Base-by-base conservation (phyloP, 2,888 invertebrate genomes). In the Scaptomyza polygonia region DNA sequence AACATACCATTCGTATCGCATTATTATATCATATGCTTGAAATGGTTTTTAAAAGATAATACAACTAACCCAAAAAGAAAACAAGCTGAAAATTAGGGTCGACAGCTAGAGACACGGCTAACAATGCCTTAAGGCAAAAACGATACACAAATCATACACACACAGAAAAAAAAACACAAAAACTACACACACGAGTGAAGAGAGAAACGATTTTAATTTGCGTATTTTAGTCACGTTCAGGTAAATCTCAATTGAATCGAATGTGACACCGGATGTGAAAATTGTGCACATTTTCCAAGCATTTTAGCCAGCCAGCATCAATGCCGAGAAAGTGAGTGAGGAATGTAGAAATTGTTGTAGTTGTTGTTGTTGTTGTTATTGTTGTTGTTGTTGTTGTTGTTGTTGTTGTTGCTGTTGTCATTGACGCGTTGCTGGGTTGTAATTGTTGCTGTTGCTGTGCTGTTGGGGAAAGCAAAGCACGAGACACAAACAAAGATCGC, bases 161-260 rank as follows among this genome's bases (percentile, higher is more conserved):
- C n/a, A 52, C 8, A 43, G 21, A 42, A 21, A 56, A 34, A 49
- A 21, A 56, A 34, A 49, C 48, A 42, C 32, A 47, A 7, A 61
- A 29, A 40, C 14, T 9, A 52, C 21, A 52, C 40, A 43, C 14
- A 40, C 36, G 57, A 36, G 44, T 47, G 44, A 47, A 59, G 54
- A 44, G 54, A 44, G 64, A 43, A 80, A 69, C 79, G 69, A 84
- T 84, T 86, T 86, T 86, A 83, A 87, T 86, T 87, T 88, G 79
- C 84, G 86, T 79, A 88, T 88, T 88, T 88, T 82, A 88, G 88
- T 88, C 88, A 88, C 88, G 88, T 88, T 77, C 87, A 86, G 85
- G 87, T 86, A 88, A 88, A 88, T 88, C 87, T 88, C 88, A 88
- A 88, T 88, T 88, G 88, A 88, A 88, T 88, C 88, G 79, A 88